Evolutionary conservation across 2,888 invertebrate species (phyloP).

Genomic region (Tipula unca): DNA sequence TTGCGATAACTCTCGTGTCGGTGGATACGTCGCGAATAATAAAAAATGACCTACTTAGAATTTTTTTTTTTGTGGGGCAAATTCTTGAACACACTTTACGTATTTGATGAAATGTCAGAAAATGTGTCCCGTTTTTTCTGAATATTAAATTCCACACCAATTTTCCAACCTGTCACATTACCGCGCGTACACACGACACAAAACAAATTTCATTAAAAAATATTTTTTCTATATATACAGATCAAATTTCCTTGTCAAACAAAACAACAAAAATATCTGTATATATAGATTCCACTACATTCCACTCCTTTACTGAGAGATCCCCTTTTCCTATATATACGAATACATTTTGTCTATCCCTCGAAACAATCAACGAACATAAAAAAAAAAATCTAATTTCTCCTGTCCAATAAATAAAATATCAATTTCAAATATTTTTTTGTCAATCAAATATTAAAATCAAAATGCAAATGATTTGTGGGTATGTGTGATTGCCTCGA

Average conservation of each 20-base stretch:
- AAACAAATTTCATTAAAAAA: constrained; percentile 1
- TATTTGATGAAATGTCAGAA: background rate
- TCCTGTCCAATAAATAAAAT: constrained; percentile 14
- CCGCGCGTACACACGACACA: background rate
- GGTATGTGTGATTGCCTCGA: background rate
- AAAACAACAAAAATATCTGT: background rate
- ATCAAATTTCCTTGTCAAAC: background rate
- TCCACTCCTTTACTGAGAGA: background rate
- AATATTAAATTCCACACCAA: background rate
- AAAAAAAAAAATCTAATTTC: background rate
- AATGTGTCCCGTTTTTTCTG: background rate
- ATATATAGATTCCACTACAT: background rate
- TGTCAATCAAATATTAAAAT: constrained; percentile 17
- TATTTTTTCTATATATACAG: background rate
- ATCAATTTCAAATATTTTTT: constrained; percentile 9
- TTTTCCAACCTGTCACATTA: background rate
- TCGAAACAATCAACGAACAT: background rate
- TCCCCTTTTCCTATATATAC: background rate
- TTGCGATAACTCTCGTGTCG: too few relatives aligned
- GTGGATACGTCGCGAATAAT: too few relatives aligned
- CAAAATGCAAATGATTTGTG: background rate
- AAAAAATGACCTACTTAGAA: background rate
- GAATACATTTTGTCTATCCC: too few relatives aligned
- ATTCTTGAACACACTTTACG: background rate
- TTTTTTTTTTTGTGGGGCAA: background rate